Evolutionary conservation across 1,140 invertebrate genomes (phyloP), one percentile per base, ranked within the genome.

Genomic region (Himalopsyche phryganea): DNA sequence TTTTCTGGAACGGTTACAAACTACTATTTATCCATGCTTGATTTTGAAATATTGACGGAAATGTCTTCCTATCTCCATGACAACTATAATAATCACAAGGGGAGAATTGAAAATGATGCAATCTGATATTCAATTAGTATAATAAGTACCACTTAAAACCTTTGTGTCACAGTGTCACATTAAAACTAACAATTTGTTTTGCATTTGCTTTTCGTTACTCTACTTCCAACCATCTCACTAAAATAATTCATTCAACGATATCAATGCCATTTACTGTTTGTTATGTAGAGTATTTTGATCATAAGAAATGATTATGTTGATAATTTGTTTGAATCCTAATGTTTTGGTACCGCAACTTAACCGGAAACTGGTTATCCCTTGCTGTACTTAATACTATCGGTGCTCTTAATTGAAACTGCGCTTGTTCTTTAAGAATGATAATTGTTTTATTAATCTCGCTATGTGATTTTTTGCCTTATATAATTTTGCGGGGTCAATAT

Each of bases 401-500:
- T 57, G 54, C 54, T 45, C 42, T 57, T 41, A 56, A 57, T 50
- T 44, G 18, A 47, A 50, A 50, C 50, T 47, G 53, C 54, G 41
- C 28, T 50, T 23, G 35, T 46, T 56, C 38, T 44, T 57, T 56
- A 18, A 28, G 23, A 28, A 28, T 28, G 9, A 28, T 28, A 28
- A 3, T 28, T 19, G 41, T 20, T 17, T 57, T 50, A 47, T 44
- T 46, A 57, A 50, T 57, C 54, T 28, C 47, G 20, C 47, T 50
- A 50, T 50, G 54, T 57, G 54, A 57, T 45, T 48, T 40, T 57
- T 57, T 50, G 54, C 54, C 54, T 57, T 57, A 50, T 41, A 20
- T 50, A 50, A 41, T 38, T n/a, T 28, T 40, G 45, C 14, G 10
- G 41, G 42, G 17, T 54, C 51, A 35, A 32, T 47, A 45, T 53